These are phyloP conservation scores for Halcyon senegalensis DNA, from an alignment of 2,113 vertebrate species.

Conservation along the genomic window DNA sequence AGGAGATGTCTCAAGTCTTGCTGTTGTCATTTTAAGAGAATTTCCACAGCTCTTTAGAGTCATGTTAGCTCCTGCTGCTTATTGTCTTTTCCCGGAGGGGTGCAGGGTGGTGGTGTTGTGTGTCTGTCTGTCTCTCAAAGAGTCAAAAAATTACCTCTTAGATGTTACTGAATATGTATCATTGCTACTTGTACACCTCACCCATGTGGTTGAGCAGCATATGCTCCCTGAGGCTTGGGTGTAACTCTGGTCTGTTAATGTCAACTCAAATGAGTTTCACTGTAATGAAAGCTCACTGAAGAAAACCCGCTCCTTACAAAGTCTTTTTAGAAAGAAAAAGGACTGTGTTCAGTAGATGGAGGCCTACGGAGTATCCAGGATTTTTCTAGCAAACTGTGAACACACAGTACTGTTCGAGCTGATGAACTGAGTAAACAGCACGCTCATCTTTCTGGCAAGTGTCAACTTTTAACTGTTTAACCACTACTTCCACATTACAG, in stretches of 20 bases:
- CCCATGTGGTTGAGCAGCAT: background rate
- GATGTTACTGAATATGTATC: background rate
- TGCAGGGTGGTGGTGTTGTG: accelerated
- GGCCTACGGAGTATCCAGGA: background rate
- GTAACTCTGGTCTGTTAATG: background rate
- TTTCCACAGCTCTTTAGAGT: accelerated
- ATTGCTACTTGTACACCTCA: background rate
- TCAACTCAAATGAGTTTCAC: background rate
- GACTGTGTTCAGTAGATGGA: background rate
- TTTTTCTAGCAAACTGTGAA: background rate
- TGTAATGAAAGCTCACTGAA: background rate
- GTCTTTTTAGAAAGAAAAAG: background rate
- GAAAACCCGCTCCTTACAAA: background rate
- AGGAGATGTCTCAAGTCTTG: background rate
- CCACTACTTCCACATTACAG: background rate
- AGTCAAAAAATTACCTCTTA: background rate
- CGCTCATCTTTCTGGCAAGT: background rate
- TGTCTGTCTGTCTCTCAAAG: accelerated
- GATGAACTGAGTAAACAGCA: background rate
- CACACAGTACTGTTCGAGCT: background rate
- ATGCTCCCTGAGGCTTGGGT: background rate
- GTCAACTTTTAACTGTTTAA: background rate
- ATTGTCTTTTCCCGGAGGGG: background rate
- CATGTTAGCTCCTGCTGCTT: background rate
- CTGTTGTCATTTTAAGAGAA: background rate